These are phyloP conservation scores for Neodiprion lecontei DNA, from an alignment of 1,140 invertebrate genomes.

Conservation along the genomic window DNA sequence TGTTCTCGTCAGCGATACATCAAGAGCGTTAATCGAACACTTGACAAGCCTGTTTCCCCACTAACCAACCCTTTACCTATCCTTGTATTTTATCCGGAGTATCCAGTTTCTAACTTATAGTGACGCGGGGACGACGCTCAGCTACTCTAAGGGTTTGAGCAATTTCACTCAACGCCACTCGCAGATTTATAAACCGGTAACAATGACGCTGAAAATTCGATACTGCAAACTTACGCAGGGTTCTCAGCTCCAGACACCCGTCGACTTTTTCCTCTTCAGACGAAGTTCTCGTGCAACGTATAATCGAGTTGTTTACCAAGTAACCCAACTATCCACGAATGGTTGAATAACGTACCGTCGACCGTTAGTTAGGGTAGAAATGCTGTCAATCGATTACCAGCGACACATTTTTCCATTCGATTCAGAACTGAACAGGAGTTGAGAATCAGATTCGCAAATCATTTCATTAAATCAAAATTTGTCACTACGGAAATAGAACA, in stretches of 20 bases:
- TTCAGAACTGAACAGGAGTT: too few relatives aligned
- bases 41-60: background rate
- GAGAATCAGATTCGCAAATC: too few relatives aligned
- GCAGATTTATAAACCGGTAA: background rate
- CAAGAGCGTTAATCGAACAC: slow-evolving; percentile 7
- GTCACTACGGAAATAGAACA: too few relatives aligned
- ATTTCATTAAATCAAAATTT: too few relatives aligned
- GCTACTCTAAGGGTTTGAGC: background rate
- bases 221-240: background rate
- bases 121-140: background rate
- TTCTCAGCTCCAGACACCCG: background rate
- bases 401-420: too few relatives aligned
- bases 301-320: too few relatives aligned
- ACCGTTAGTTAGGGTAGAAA: too few relatives aligned
- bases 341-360: too few relatives aligned
- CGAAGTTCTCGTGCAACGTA: too few relatives aligned
- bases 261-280: background rate
- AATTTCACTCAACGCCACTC: slow-evolving; percentile 1
- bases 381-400: too few relatives aligned
- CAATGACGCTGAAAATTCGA: background rate
- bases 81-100: background rate
- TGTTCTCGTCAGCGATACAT: background rate
- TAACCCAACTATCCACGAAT: too few relatives aligned
- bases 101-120: background rate
- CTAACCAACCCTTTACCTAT: background rate